phyloP scores from a whole-genome alignment of 1,140 invertebrate genomes.

The Leptonema lineaticorne region DNA sequence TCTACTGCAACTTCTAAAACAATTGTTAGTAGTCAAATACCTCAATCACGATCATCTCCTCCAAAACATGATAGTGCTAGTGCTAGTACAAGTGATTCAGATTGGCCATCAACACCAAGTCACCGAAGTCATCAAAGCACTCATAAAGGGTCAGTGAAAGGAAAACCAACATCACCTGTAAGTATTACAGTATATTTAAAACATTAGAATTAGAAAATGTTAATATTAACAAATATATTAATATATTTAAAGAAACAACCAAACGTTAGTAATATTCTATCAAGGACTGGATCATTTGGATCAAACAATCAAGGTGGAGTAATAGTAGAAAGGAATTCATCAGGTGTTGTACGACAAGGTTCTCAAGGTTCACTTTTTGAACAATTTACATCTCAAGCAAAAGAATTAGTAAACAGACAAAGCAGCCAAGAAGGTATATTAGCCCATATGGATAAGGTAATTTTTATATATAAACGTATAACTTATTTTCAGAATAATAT shows the following conservation, averaged over 20 bases:
- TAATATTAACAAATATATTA: conserved; percentile 6
- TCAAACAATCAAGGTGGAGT: conserved; percentile 47
- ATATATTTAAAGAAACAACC: conserved; percentile 50
- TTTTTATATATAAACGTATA: too few relatives aligned
- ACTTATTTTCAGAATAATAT: neutral
- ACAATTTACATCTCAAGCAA: conserved; percentile 82
- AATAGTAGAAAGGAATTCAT: conserved; percentile 39
- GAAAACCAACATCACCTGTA: conserved; percentile 44
- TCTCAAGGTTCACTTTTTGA: conserved; percentile 82
- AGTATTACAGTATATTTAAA: conserved; percentile 18
- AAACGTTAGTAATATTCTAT: conserved; percentile 64
- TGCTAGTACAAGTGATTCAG: conserved; percentile 52
- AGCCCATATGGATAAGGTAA: conserved; percentile 89
- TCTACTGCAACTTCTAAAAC: conserved; percentile 72
- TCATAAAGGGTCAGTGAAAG: conserved; percentile 43
- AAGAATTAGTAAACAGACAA: conserved; percentile 82
- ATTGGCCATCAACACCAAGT: conserved; percentile 56
- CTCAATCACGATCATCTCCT: conserved; percentile 41
- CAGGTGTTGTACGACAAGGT: conserved; percentile 65
- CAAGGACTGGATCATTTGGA: conserved; percentile 63
- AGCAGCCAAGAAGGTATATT: conserved; percentile 85
- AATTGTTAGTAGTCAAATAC: conserved; percentile 61
- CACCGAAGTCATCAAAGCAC: conserved; percentile 52
- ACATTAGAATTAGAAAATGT: neutral
- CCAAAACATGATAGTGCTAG: conserved; percentile 39